Conservation (phyloP, 1,140 invertebrate genomes). For the Lethrus apterus region DNA sequence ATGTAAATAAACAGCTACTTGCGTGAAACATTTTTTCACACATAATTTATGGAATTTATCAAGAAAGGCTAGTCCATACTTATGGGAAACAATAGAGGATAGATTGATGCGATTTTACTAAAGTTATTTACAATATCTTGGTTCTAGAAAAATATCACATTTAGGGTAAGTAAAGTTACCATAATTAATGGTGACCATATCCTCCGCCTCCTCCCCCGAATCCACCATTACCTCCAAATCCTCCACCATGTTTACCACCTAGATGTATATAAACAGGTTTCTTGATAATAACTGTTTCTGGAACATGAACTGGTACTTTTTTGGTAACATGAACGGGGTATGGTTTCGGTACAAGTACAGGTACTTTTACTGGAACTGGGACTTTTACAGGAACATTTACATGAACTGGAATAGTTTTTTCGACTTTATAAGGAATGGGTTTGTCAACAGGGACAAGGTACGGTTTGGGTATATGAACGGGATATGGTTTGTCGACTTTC, state of each 20-base stretch:
- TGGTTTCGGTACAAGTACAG: constrained; percentile 37
- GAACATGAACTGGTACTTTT: constrained; percentile 36
- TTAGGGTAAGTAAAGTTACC: no score
- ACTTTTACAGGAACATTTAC: constrained; percentile 43
- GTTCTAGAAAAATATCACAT: no score
- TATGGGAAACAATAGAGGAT: no score
- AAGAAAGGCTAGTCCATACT: no score
- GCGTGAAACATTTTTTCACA: no score
- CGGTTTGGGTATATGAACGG: constrained; percentile 24
- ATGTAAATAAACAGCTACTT: no score
- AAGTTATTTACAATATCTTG: no score
- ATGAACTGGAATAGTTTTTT: constrained; percentile 48
- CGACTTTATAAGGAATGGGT: constrained; percentile 46
- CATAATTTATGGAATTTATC: no score
- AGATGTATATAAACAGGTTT: constrained; percentile 47
- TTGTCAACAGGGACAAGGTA: constrained; percentile 38
- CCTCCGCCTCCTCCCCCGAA: constrained; percentile 8
- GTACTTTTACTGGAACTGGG: constrained; percentile 44
- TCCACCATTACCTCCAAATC: constrained; percentile 12
- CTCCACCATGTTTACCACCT: constrained; percentile 21
- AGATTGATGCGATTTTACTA: no score
- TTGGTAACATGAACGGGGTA: constrained; percentile 30
- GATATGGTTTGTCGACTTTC: constrained; percentile 24
- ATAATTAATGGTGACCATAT: no score
- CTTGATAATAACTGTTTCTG: constrained; percentile 38